Evolutionary conservation across 1,140 invertebrate genomes (phyloP).

Genomic region (Pachyrhynchus sulphureomaculatus): DNA sequence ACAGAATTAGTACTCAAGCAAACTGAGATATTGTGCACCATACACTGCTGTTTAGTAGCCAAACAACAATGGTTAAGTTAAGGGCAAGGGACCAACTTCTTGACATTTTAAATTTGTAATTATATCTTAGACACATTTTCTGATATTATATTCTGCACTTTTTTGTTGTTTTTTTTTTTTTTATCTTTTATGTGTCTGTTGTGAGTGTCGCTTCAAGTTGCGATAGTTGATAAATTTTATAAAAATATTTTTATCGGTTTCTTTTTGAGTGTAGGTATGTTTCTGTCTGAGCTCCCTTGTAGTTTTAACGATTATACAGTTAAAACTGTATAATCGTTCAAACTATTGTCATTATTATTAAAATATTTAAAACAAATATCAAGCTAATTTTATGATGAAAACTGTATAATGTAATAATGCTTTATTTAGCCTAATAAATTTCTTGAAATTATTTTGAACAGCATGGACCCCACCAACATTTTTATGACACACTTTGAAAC

Average conservation of each 20-base stretch:
- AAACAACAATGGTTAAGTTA: constrained; percentile 51
- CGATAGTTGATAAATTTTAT: constrained; percentile 23
- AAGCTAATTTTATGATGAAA: too few species aligned
- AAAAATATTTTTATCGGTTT: constrained; percentile 16
- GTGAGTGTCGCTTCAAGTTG: constrained; percentile 24
- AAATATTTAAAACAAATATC: too few species aligned
- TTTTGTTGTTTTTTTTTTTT: constrained; percentile 20
- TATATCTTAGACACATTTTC: constrained; percentile 58
- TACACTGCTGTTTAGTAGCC: constrained; percentile 47
- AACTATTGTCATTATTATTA: too few species aligned
- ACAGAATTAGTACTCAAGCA: constrained; percentile 55
- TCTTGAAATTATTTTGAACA: constrained; percentile 2
- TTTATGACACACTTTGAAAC: too few species aligned
- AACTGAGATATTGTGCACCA: constrained; percentile 48
- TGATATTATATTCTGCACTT: constrained; percentile 44
- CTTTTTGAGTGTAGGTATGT: constrained; percentile 24
- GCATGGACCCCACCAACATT: constrained; percentile 1
- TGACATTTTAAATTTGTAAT: constrained; percentile 22
- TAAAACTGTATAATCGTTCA: too few species aligned
- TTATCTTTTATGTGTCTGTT: constrained; percentile 33
- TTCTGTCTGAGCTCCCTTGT: constrained; percentile 41
- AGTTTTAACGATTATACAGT: constrained; percentile 54
- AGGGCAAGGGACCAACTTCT: constrained; percentile 43
- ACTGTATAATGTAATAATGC: too few species aligned
- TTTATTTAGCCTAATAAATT: not conserved